A percentile compares a stretch with the other conserved stretches of the same genome.
Conservation (phyloP, 1,140 invertebrate genomes). For the Papilio dardanus region DNA sequence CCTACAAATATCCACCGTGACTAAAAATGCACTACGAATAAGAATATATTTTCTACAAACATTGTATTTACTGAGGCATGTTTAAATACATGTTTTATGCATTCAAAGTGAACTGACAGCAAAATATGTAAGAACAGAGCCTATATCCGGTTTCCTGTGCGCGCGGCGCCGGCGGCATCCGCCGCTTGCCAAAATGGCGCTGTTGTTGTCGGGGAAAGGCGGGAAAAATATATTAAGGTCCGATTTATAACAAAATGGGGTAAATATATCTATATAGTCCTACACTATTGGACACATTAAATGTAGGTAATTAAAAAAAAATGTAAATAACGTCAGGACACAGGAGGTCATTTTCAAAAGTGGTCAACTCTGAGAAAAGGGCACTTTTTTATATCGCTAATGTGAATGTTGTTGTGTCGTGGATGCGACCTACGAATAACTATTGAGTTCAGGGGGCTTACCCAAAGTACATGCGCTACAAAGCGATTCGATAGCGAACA, state of each 20-base stretch:
- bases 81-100: constrained; percentile 4
- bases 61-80: not conserved
- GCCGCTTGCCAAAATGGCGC: constrained; percentile 12
- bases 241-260: not conserved
- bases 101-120: not conserved
- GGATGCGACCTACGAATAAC: too few relatives aligned
- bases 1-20: too few relatives aligned
- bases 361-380: too few relatives aligned
- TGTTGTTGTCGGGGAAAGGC: not conserved
- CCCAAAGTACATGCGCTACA: too few relatives aligned
- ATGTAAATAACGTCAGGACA: too few relatives aligned
- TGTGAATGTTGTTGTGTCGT: too few relatives aligned
- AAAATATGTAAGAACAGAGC: not conserved
- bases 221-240: constrained; percentile 17
- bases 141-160: constrained; percentile 23
- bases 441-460: too few relatives aligned
- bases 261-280: not conserved
- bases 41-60: not conserved
- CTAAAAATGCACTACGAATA: not conserved
- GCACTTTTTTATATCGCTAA: too few relatives aligned
- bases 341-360: too few relatives aligned
- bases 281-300: too few relatives aligned
- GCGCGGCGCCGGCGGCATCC: constrained; percentile 17
- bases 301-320: too few relatives aligned
- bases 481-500: too few relatives aligned